Conservation (phyloP, 2,797 vertebrate genomes). For the Anguilla megastoma region DNA sequence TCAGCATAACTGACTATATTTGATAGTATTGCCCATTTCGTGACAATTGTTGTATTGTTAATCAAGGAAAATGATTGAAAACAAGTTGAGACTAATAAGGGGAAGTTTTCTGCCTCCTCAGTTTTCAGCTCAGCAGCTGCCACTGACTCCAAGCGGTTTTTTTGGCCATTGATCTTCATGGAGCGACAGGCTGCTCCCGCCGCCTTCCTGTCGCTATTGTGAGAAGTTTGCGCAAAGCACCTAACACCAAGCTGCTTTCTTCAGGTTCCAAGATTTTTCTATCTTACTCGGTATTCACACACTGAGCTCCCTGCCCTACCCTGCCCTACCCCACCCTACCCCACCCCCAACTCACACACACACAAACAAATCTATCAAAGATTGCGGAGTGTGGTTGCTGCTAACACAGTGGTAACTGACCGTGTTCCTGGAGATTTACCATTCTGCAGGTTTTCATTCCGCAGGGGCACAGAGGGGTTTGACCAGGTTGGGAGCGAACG, state of each 20-base stretch:
- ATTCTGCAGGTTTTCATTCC: no score
- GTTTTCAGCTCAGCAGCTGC: no score
- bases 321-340: no score
- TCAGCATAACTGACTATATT: no score
- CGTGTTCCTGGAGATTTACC: no score
- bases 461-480: background rate
- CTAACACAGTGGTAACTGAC: no score
- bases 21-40: no score
- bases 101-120: no score
- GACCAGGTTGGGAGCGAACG: background rate
- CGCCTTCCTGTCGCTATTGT: background rate
- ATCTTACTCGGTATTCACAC: background rate
- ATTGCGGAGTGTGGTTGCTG: background rate
- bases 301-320: background rate
- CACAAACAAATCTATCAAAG: background rate
- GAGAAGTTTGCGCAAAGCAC: background rate
- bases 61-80: no score
- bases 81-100: no score
- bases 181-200: background rate
- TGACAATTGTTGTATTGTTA: no score
- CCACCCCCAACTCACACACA: background rate
- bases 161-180: background rate
- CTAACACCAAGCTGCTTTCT: background rate
- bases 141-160: no score
- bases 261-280: background rate